A percentile compares a stretch with the other conserved stretches of the same genome.
Conservation (phyloP, 2,113 vertebrate species). For the Hymenochirus boettgeri region DNA sequence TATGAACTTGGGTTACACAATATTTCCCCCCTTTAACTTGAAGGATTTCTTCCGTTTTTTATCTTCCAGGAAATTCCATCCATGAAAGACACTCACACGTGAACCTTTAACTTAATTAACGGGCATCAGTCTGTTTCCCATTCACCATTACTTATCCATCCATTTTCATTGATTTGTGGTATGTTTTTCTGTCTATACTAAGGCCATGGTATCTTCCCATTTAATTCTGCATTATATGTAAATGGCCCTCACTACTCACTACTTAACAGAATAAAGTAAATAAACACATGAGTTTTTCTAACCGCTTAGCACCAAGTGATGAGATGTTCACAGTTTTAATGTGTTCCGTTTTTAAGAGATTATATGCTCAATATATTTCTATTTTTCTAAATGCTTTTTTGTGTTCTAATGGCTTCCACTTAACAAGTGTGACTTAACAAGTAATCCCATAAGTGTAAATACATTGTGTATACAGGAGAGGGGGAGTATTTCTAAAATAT, state of each 20-base stretch:
- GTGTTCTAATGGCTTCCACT: no score
- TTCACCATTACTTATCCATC: constrained; percentile 27
- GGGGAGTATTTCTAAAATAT: no score
- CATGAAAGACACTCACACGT: constrained; percentile 13
- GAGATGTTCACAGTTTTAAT: no score
- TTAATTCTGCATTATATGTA: constrained; percentile 20
- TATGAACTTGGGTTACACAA: no score
- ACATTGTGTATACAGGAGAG: no score
- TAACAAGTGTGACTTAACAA: no score
- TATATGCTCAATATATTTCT: no score
- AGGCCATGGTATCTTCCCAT: constrained; percentile 8
- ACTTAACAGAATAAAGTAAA: constrained; percentile 32
- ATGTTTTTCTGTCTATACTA: constrained; percentile 13
- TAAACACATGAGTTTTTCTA: constrained; percentile 4
- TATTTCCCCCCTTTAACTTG: no score
- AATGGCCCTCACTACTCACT: constrained; percentile 24
- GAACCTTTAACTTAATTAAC: constrained; percentile 29
- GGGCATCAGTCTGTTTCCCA: constrained; percentile 11
- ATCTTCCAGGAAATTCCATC: constrained; percentile 10
- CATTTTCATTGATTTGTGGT: constrained; percentile 41
- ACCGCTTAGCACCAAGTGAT: no score
- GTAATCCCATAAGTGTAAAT: no score
- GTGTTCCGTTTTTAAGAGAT: no score
- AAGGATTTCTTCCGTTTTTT: background rate
- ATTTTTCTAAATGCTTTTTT: no score